phyloP scores from a whole-genome alignment of 1,140 invertebrate genomes.

The Zaprionus tsacasi region DNA sequence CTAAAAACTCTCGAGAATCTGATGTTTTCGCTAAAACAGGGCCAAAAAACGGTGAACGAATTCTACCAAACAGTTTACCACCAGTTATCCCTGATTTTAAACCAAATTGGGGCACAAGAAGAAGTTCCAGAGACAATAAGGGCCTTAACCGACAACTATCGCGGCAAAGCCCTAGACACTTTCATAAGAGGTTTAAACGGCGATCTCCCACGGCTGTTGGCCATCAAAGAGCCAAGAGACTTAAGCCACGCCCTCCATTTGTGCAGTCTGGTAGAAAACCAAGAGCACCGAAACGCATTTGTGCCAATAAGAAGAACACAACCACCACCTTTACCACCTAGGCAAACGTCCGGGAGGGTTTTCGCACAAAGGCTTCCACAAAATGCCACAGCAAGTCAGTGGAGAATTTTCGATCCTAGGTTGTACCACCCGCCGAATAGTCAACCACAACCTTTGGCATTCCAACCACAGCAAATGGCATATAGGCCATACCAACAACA shows the following conservation, averaged over 20 bases:
- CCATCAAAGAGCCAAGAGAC: constrained; percentile 21
- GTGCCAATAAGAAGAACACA: too few species aligned
- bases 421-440: too few species aligned
- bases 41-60: too few species aligned
- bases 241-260: constrained; percentile 12
- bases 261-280: constrained; percentile 14
- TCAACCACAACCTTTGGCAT: too few species aligned
- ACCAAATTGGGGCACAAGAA: background rate
- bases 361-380: too few species aligned
- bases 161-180: constrained; percentile 12
- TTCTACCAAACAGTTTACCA: constrained; percentile 7
- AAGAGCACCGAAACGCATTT: constrained; percentile 18
- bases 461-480: too few species aligned
- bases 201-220: constrained; percentile 18
- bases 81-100: constrained; percentile 13
- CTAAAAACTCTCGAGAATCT: constrained; percentile 5
- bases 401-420: too few species aligned
- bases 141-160: constrained; percentile 9
- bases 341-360: too few species aligned
- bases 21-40: background rate
- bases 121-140: constrained; percentile 2
- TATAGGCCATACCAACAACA: too few species aligned
- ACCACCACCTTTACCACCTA: too few species aligned
- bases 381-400: too few species aligned
- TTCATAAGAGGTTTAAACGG: constrained; percentile 16